Conservation (phyloP, 2,797 vertebrate species). For the Buceros bicornis region DNA sequence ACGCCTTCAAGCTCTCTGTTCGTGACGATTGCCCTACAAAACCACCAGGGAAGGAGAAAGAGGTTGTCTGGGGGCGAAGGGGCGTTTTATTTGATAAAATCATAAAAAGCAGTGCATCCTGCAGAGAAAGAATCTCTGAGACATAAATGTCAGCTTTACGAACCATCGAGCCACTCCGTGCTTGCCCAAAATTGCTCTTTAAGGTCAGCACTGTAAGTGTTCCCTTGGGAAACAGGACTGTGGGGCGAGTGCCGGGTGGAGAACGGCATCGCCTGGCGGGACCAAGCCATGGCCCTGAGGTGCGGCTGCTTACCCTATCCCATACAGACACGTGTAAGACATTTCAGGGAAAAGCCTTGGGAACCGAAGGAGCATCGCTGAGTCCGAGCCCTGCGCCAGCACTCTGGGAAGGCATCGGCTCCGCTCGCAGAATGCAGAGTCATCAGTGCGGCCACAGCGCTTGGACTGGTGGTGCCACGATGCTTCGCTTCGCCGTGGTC, state of each 20-base stretch:
- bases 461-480: rapidly evolving
- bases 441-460: background rate
- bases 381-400: background rate
- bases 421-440: background rate
- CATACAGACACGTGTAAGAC: rapidly evolving
- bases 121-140: constrained; percentile 61
- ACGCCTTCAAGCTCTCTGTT: background rate
- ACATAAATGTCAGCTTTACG: constrained; percentile 83
- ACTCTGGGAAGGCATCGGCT: background rate
- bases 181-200: constrained; percentile 78
- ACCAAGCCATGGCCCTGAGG: background rate
- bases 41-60: background rate
- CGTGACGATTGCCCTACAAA: background rate
- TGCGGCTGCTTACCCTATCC: background rate
- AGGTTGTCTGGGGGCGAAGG: constrained; percentile 4
- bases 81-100: constrained; percentile 76
- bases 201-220: constrained; percentile 75
- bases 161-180: constrained; percentile 77
- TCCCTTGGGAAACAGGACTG: constrained; percentile 50
- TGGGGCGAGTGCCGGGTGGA: background rate
- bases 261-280: background rate
- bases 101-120: constrained; percentile 69
- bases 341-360: background rate
- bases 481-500: background rate
- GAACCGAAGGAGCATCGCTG: background rate